A percentile compares a stretch with the other conserved stretches of the same genome.
phyloP scores from a whole-genome alignment of 2,797 vertebrate genomes.

The Ataeniobius toweri region DNA sequence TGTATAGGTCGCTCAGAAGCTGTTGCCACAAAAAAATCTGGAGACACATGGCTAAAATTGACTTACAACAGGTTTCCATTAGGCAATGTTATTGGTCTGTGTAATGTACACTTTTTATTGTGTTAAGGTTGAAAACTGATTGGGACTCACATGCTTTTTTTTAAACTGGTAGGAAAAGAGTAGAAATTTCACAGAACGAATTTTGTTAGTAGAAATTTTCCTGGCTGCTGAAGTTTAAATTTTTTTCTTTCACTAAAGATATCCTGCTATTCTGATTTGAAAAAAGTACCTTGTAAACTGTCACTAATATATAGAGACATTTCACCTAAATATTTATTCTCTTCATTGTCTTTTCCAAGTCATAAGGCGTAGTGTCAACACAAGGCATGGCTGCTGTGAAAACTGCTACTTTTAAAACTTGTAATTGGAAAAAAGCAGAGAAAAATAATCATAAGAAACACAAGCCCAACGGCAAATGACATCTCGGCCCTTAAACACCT shows the following conservation, averaged over 20 bases:
- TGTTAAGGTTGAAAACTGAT: conserved; percentile 57
- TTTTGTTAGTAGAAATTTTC: conserved; percentile 36
- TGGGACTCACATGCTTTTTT: conserved; percentile 30
- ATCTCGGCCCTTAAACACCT: conserved; percentile 67
- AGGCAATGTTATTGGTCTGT: conserved; percentile 65
- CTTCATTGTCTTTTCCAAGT: conserved; percentile 16
- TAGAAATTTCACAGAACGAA: conserved; percentile 29
- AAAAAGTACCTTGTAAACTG: conserved; percentile 7
- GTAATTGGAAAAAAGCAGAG: conserved; percentile 35
- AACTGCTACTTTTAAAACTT: conserved; percentile 37
- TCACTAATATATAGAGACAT: conserved; percentile 20
- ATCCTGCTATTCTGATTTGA: conserved; percentile 22
- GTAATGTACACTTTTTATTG: conserved; percentile 58
- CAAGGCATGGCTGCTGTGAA: conserved; percentile 42
- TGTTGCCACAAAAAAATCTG: conserved; percentile 68
- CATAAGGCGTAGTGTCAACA: conserved; percentile 25
- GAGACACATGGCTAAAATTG: conserved; percentile 75
- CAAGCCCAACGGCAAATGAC: conserved; percentile 56
- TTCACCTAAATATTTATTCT: conserved; percentile 25
- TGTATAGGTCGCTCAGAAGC: conserved; percentile 77
- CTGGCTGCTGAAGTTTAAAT: conserved; percentile 36
- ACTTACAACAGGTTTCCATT: conserved; percentile 77
- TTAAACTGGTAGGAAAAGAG: conserved; percentile 44
- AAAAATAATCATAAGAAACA: conserved; percentile 58
- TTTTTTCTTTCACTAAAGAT: conserved; percentile 26